Conservation (phyloP, 92 coral and sea anemone genomes). For the Galaxea fascicularis region DNA sequence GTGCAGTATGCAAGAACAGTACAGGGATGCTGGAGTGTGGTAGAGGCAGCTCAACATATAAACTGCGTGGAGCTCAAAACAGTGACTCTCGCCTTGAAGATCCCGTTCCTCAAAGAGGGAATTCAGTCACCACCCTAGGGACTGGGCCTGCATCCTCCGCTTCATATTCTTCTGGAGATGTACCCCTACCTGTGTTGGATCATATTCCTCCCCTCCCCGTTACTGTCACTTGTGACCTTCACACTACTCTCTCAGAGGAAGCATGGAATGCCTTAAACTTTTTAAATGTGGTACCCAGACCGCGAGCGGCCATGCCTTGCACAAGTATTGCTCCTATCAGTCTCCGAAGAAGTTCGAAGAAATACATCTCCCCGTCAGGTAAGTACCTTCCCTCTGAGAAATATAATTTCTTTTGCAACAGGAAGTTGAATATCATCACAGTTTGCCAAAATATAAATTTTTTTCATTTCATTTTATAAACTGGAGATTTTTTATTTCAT, state of each 20-base stretch:
- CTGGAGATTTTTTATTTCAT: no score
- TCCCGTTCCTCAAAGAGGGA: no score
- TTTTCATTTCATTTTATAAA: no score
- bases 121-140: constrained; percentile 17
- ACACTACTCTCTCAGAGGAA: constrained; percentile 34
- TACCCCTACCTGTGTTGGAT: constrained; percentile 12
- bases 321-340: constrained; percentile 67
- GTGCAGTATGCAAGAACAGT: no score
- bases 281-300: constrained; percentile 39
- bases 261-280: constrained; percentile 27
- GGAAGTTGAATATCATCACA: no score
- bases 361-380: constrained; percentile 72
- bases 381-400: constrained; percentile 66
- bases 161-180: no score
- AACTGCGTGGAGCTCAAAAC: no score
- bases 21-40: no score
- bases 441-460: no score
- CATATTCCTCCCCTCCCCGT: background rate
- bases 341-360: constrained; percentile 62
- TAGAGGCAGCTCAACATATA: no score
- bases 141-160: constrained; percentile 32
- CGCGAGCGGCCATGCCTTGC: constrained; percentile 12
- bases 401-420: constrained; percentile 46
- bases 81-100: no score
- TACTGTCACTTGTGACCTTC: background rate